phyloP scores from a whole-genome alignment of 2,113 vertebrate species.

The Panurus biarmicus region DNA sequence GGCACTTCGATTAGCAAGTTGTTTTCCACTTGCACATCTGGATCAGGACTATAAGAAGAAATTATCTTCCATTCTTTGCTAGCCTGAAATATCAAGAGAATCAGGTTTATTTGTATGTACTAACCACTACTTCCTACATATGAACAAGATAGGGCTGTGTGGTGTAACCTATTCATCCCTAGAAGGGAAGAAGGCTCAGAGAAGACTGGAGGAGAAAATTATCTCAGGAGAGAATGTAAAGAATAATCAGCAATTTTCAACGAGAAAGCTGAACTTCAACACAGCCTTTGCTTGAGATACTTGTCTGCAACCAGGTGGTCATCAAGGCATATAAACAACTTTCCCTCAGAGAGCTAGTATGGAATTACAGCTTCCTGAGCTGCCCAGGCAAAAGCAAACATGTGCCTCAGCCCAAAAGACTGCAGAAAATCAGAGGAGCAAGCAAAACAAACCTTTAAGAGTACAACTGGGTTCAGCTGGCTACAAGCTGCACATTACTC shows the following conservation, averaged over 20 bases:
- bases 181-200: neutral
- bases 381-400: neutral
- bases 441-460: neutral
- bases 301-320: neutral
- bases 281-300: neutral
- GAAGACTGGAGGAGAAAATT: neutral
- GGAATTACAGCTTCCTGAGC: neutral
- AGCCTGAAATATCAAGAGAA: conserved; percentile 56
- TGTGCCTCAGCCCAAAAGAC: neutral
- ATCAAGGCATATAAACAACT: neutral
- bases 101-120: neutral
- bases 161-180: neutral
- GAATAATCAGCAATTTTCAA: neutral
- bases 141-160: neutral
- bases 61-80: conserved; percentile 81
- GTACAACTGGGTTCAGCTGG: neutral
- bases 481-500: neutral
- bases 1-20: conserved; percentile 56
- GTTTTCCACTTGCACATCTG: neutral
- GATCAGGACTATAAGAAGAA: conserved; percentile 66
- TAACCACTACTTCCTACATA: neutral
- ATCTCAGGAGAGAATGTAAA: neutral
- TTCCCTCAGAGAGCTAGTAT: neutral
- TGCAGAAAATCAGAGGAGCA: neutral
- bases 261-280: neutral